Evolutionary conservation across 2,797 vertebrate genomes (phyloP), one percentile per base, ranked within the genome.

Genomic region (Argyrosomus regius): DNA sequence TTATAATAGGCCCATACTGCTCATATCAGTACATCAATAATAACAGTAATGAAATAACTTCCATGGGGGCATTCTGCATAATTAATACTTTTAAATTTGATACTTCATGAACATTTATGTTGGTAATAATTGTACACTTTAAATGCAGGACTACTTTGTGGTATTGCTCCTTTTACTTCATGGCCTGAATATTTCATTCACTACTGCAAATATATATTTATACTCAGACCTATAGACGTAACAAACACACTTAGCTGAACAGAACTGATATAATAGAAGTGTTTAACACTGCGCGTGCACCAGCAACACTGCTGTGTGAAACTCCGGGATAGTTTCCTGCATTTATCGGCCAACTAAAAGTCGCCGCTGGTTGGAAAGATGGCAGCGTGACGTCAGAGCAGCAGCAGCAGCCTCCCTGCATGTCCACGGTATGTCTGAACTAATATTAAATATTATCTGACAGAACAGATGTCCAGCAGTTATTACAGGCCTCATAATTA

Each of bases 311-410:
- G 7, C 31, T 1, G 7, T 22, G 39, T 26, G 3, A 24, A 80
- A 84, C 85, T 74, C 86, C 86, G 87, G 88, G 60, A 52, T 84
- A 84, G 79, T 75, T 88, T 74, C 3, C 20, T 18, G 9, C 28
- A 11, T 31, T 39, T 45, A 54, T 86, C 39, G 89, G 60, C 89
- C 88, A 85, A 83, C 87, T 3, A 58, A 14, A 68, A 78, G 11
- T 28, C 24, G 2, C 22, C 53, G 1, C 4, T 41, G 81, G 75
- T 43, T 72, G 77, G 45, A 62, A 81, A 61, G 0, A 79, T 57
- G 87, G 62, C 74, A 43, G 67, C 75, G 86, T 91, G 89, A 93
- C 79, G 84, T 75, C 24, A 45, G 22, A 24, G 56, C 79, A 3
- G 46, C 64, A 39, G 66, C 76, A 6, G 16, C 31, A 57, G n/a